Evolutionary conservation across 2,113 vertebrate species (phyloP), one percentile per base, ranked within the genome.

Genomic region (Sander lucioperca): DNA sequence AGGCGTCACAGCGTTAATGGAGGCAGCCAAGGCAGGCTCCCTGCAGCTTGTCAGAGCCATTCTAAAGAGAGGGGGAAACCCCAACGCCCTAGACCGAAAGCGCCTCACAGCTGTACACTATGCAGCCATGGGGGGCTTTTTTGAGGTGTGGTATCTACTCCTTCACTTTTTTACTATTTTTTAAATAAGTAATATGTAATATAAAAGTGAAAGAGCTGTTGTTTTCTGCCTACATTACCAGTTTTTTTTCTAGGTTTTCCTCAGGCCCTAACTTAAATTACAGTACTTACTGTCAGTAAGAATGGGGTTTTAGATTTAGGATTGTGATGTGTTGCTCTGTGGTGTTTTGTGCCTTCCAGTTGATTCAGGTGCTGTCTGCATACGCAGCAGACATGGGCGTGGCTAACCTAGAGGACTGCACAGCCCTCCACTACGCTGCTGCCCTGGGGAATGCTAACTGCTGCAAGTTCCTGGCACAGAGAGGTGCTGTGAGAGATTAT

Each of bases 401-500:
- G 65, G 91, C 97, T 36, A 96, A 94, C 45, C 84, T 94, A 78
- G 95, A 96, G 25, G 95, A 95, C 47, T 97, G 97, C 91, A 97
- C 96, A 0, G 92, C 97, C 0, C 95, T 99, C 76, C 98, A 99
- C 87, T 97, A 96, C 0, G 97, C 97, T 66, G 98, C 97, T 0
- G 92, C 92, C 47, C 94, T 94, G 3, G 98, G 97, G 36, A 95
- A 95, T 80, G 80, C 94, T 30, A 95, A 95, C 50, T 99, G 97
- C 90, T 99, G 98, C 95, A 97, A 88, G 86, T 99, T 99, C 80
- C 91, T 99, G 90, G 95, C 96, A 82, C 98, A 98, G 90, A 96
- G 98, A 98, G 98, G 98, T 99, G 95, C 4, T 18, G 7, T 27
- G 5, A 58, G 14, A 63, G 12, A 66, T 25, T 23, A 2, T 0